A percentile compares a stretch with the other conserved stretches of the same genome.
Evolutionary conservation across 2,888 invertebrate genomes (phyloP).

Genomic region (Archips xylosteana): DNA sequence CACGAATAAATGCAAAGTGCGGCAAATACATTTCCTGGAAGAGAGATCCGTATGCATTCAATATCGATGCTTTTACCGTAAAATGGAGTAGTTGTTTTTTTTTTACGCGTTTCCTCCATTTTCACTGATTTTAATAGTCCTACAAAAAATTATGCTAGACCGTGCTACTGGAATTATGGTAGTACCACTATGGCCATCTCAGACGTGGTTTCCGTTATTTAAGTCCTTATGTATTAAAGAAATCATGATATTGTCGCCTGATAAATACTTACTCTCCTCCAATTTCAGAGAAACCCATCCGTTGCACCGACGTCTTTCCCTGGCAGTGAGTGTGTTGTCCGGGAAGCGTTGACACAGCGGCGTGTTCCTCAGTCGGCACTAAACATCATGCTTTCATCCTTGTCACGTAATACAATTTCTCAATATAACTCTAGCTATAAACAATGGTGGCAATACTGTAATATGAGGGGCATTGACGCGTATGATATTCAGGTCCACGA

Average conservation of each 20-base stretch:
- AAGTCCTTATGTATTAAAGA: background rate
- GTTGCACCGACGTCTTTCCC: conserved; percentile 30
- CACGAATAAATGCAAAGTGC: no score
- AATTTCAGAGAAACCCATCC: conserved; percentile 24
- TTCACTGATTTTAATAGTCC: background rate
- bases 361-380: conserved; percentile 16
- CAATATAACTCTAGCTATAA: conserved; percentile 22
- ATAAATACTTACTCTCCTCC: conserved; percentile 10
- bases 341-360: conserved; percentile 4
- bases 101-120: background rate
- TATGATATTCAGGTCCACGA: background rate
- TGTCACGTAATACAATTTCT: conserved; percentile 5
- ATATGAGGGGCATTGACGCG: background rate
- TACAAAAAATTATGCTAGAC: conserved; percentile 4
- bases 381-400: conserved; percentile 15
- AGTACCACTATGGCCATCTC: conserved; percentile 19
- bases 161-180: conserved; percentile 18
- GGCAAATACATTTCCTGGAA: no score
- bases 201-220: conserved; percentile 16
- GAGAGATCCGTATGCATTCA: no score
- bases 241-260: conserved; percentile 2
- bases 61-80: no score
- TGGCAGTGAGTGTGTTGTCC: conserved; percentile 27
- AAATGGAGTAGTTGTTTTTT: no score
- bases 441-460: conserved; percentile 21